Evolutionary conservation across 1,140 invertebrate genomes (phyloP).

Genomic region (Drosophila pseudoobscura): DNA sequence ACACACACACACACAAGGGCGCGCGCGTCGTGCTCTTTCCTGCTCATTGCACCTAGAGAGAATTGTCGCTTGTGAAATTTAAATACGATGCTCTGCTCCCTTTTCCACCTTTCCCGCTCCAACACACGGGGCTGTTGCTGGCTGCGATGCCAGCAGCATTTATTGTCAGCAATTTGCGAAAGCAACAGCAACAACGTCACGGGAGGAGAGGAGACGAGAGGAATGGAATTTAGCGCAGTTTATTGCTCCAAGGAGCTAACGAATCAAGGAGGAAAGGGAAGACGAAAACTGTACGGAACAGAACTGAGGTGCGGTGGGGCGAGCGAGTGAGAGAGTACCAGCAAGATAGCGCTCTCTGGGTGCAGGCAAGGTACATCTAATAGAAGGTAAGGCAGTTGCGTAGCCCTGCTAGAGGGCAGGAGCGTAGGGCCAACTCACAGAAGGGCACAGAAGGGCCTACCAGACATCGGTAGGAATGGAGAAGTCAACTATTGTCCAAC

Average conservation of each 20-base stretch:
- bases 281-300: too few species aligned
- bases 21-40: conserved; percentile 45
- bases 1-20: conserved; percentile 9
- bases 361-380: conserved; percentile 31
- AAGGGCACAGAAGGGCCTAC: too few species aligned
- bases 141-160: conserved; percentile 64
- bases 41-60: conserved; percentile 66
- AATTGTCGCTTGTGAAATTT: conserved; percentile 66
- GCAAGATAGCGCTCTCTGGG: not conserved
- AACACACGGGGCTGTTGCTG: conserved; percentile 6
- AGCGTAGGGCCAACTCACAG: too few species aligned
- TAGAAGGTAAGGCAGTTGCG: too few species aligned
- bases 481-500: too few species aligned
- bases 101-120: not conserved
- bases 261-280: not conserved
- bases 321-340: not conserved
- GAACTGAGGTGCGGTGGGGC: not conserved
- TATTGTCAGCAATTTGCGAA: conserved; percentile 82
- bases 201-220: conserved; percentile 1
- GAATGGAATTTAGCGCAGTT: conserved; percentile 75
- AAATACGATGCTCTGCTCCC: conserved; percentile 47
- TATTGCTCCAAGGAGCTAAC: conserved; percentile 74
- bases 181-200: conserved; percentile 45
- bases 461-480: too few species aligned
- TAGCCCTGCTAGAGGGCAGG: too few species aligned